Evolutionary conservation across 2,797 vertebrate genomes (phyloP).

Genomic region (Leptodactylus fallax): DNA sequence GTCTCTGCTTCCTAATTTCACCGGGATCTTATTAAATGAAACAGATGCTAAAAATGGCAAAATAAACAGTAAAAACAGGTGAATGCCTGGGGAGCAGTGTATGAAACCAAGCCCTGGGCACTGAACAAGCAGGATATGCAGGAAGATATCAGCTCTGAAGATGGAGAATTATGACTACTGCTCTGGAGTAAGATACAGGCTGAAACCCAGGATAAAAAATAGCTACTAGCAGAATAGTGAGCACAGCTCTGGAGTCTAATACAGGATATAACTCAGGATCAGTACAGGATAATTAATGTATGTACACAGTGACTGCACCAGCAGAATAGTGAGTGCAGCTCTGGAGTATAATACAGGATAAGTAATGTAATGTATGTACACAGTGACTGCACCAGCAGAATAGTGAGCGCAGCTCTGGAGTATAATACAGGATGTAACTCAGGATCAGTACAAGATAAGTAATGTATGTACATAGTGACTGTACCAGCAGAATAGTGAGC

Average conservation of each 20-base stretch:
- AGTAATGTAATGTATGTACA: background rate
- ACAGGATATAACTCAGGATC: no score
- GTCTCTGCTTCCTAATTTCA: background rate
- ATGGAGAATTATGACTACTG: no score
- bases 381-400: background rate
- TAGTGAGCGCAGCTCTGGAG: background rate
- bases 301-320: background rate
- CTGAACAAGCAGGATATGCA: background rate
- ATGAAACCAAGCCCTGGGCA: background rate
- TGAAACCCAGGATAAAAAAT: background rate
- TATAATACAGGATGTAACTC: background rate
- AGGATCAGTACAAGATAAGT: no score
- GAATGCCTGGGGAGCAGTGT: background rate
- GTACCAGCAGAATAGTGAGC: background rate
- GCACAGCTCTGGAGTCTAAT: background rate
- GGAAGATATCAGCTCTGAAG: background rate
- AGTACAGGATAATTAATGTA: background rate
- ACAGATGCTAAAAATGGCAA: background rate
- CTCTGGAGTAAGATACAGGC: background rate
- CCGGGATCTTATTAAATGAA: background rate
- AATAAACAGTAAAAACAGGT: background rate
- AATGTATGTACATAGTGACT: background rate
- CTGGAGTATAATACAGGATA: background rate
- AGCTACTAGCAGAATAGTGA: no score
- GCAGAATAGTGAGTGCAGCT: constrained; percentile 1